phyloP scores from a whole-genome alignment of 2,113 vertebrate genomes.

The Lampris incognitus region DNA sequence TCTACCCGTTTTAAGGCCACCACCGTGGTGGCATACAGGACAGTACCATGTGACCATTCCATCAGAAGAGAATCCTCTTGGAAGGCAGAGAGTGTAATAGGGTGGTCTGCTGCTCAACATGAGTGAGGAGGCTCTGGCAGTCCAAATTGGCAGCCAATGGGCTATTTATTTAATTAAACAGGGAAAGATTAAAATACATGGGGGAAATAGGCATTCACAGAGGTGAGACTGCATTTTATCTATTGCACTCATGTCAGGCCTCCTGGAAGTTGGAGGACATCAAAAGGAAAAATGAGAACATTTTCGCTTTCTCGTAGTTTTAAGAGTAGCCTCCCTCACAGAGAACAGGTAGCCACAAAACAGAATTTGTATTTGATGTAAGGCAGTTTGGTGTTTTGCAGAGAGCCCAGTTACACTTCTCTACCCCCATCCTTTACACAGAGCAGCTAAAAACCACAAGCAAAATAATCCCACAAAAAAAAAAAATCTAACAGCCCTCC shows the following conservation, averaged over 20 bases:
- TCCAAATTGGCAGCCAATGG: slow-evolving; percentile 71
- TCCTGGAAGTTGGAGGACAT: slow-evolving; percentile 69
- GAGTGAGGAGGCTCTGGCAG: slow-evolving; percentile 66
- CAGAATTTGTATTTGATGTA: slow-evolving; percentile 83
- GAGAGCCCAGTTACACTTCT: slow-evolving; percentile 87
- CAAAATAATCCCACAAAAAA: slow-evolving; percentile 64
- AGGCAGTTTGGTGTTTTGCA: slow-evolving; percentile 89
- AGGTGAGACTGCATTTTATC: slow-evolving; percentile 67
- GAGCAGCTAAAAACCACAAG: slow-evolving; percentile 84
- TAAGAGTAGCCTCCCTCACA: slow-evolving; percentile 71
- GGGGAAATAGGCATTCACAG: slow-evolving; percentile 54
- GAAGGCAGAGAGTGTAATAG: slow-evolving; percentile 85
- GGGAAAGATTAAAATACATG: slow-evolving; percentile 59
- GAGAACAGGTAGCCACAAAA: slow-evolving; percentile 79
- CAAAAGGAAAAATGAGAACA: slow-evolving; percentile 45
- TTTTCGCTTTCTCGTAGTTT: slow-evolving; percentile 51
- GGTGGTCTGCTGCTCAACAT: slow-evolving; percentile 82
- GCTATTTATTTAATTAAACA: slow-evolving; percentile 56
- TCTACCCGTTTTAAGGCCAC: slow-evolving; percentile 84
- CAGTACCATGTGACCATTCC: slow-evolving; percentile 84
- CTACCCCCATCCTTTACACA: slow-evolving; percentile 83
- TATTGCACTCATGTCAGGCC: slow-evolving; percentile 82
- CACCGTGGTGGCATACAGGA: slow-evolving; percentile 78
- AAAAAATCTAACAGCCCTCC: slow-evolving; percentile 83
- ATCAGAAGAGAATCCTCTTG: slow-evolving; percentile 78